phyloP scores from a whole-genome alignment of 2,113 vertebrate species.

The Toxotes jaculatrix region DNA sequence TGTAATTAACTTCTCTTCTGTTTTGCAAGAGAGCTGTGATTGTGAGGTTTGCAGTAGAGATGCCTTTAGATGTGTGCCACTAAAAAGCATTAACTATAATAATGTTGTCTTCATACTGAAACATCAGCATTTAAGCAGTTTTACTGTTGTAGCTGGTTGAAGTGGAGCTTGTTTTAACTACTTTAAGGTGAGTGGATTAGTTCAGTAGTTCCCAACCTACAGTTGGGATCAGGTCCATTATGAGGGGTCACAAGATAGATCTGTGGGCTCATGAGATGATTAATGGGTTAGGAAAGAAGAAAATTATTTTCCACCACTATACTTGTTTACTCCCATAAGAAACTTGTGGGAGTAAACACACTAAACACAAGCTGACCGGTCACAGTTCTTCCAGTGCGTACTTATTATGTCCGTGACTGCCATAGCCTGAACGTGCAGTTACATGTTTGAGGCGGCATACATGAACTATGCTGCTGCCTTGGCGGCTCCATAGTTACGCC shows the following conservation, averaged over 20 bases:
- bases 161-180: neutral
- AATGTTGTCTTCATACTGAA: neutral
- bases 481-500: neutral
- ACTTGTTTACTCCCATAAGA: too few species aligned
- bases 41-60: neutral
- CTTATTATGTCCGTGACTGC: neutral
- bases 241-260: neutral
- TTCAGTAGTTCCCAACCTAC: neutral
- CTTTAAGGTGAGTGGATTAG: neutral
- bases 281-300: neutral
- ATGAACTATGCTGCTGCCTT: too few species aligned
- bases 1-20: too few species aligned
- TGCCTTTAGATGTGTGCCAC: neutral
- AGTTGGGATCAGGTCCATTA: neutral
- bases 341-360: neutral
- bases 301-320: neutral
- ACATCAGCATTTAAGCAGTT: neutral
- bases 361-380: neutral
- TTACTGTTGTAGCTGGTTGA: neutral
- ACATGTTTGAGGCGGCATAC: too few species aligned
- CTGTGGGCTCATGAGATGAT: neutral
- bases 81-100: neutral
- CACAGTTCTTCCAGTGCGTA: neutral
- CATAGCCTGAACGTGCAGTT: neutral
- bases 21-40: neutral